These are phyloP conservation scores for Mimas tiliae DNA, from an alignment of 2,888 invertebrate genomes.

Conservation along the genomic window DNA sequence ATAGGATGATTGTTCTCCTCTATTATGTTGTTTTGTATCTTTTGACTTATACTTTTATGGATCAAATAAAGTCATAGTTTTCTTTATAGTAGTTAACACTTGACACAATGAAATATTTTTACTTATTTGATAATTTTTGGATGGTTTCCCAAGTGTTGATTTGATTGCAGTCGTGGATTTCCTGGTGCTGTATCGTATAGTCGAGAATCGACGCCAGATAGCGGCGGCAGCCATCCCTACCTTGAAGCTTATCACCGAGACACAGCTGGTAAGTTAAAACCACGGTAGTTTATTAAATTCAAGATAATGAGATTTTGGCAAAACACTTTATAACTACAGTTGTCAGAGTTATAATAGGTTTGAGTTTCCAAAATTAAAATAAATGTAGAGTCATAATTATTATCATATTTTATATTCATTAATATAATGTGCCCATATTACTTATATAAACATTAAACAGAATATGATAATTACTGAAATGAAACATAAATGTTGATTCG, in stretches of 20 bases:
- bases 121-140: neutral
- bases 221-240: conserved; percentile 93
- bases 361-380: too few relatives aligned
- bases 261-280: conserved; percentile 88
- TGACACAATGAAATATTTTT: neutral
- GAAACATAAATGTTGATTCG: neutral
- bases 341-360: too few relatives aligned
- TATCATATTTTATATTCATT: too few relatives aligned
- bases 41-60: neutral
- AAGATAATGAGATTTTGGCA: neutral
- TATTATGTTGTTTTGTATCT: neutral
- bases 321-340: neutral
- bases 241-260: conserved; percentile 93
- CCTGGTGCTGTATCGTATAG: conserved; percentile 90
- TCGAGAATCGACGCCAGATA: conserved; percentile 95
- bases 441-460: neutral
- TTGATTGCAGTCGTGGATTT: conserved; percentile 82
- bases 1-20: conserved; percentile 29
- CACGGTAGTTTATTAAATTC: too few relatives aligned
- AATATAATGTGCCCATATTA: neutral
- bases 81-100: neutral
- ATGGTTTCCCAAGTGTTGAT: conserved; percentile 30
- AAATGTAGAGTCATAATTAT: too few relatives aligned
- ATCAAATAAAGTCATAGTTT: neutral
- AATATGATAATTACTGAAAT: neutral